Evolutionary conservation across 1,140 invertebrate genomes (phyloP).

Genomic region (Drosophila cardini): DNA sequence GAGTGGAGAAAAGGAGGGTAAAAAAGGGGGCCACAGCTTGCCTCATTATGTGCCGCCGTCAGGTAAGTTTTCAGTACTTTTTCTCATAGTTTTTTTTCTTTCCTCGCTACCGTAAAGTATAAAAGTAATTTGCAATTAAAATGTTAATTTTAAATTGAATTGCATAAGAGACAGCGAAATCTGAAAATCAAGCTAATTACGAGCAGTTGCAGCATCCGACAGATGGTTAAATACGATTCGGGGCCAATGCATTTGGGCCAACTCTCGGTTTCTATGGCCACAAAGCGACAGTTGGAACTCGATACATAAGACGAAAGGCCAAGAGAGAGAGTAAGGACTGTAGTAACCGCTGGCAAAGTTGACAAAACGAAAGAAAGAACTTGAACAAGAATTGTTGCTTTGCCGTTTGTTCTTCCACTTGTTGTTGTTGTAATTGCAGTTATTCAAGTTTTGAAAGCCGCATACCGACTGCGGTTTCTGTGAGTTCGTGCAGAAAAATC

Average conservation of each 20-base stretch:
- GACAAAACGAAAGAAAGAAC: conserved; percentile 63
- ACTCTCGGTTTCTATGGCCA: conserved; percentile 68
- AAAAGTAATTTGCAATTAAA: conserved; percentile 83
- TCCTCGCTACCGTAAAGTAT: conserved; percentile 47
- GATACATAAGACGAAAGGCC: not conserved
- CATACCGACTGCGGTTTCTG: conserved; percentile 48
- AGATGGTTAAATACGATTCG: conserved; percentile 1
- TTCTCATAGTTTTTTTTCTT: not conserved
- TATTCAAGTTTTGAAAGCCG: conserved; percentile 54
- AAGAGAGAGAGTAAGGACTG: not conserved
- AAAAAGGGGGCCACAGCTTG: conserved; percentile 32
- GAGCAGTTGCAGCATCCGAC: conserved; percentile 16
- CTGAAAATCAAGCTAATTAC: conserved; percentile 72
- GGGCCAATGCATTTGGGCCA: conserved; percentile 33
- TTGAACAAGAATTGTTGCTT: conserved; percentile 71
- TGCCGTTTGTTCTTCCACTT: conserved; percentile 29
- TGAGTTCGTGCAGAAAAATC: conserved; percentile 60
- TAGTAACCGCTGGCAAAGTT: conserved; percentile 58
- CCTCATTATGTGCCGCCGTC: conserved; percentile 31
- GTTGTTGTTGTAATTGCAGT: conserved; percentile 66
- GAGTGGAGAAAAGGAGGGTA: not conserved
- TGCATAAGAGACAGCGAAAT: conserved; percentile 40
- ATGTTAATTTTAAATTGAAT: conserved; percentile 84
- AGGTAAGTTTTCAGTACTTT: conserved; percentile 9
- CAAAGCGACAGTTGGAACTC: conserved; percentile 2